A percentile compares a stretch with the other conserved stretches of the same genome.
Conservation (phyloP, 2,888 invertebrate species). For the Hydroisotoma schaefferi region DNA sequence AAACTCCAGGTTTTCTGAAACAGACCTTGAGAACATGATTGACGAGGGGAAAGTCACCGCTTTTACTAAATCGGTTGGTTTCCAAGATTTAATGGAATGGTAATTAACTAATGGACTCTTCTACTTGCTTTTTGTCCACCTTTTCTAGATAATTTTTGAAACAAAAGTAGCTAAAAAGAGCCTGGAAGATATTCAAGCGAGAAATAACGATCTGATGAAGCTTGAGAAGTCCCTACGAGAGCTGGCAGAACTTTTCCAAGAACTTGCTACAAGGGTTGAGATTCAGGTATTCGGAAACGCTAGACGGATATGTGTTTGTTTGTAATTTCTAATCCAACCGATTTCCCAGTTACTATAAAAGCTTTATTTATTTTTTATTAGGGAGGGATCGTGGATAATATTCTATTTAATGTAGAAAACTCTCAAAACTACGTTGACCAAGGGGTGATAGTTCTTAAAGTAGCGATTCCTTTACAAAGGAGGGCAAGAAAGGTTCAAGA, state of each 20-base stretch:
- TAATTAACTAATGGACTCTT: background rate
- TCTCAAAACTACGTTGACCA: constrained; percentile 1
- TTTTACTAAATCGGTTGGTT: constrained; percentile 18
- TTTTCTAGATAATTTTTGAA: constrained; percentile 30
- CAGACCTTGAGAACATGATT: constrained; percentile 1
- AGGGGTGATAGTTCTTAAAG: background rate
- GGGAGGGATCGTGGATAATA: constrained; percentile 3
- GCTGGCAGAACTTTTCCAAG: constrained; percentile 75
- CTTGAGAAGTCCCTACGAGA: constrained; percentile 75
- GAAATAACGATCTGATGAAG: constrained; percentile 76
- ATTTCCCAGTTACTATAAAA: background rate
- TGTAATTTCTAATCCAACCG: background rate
- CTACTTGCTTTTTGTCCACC: background rate
- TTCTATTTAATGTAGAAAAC: background rate
- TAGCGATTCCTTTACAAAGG: background rate
- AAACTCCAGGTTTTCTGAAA: constrained; percentile 16
- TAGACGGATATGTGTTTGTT: background rate
- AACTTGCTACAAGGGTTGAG: constrained; percentile 76
- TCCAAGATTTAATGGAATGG: background rate
- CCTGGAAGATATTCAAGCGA: constrained; percentile 73
- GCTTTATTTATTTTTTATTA: background rate
- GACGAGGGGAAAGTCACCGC: constrained; percentile 7
- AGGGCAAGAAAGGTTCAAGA: background rate
- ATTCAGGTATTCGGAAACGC: constrained; percentile 60
- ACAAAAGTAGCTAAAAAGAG: constrained; percentile 53